These are phyloP conservation scores for Pseudochirops cupreus DNA, from an alignment of 2,797 vertebrate genomes.

Conservation along the genomic window DNA sequence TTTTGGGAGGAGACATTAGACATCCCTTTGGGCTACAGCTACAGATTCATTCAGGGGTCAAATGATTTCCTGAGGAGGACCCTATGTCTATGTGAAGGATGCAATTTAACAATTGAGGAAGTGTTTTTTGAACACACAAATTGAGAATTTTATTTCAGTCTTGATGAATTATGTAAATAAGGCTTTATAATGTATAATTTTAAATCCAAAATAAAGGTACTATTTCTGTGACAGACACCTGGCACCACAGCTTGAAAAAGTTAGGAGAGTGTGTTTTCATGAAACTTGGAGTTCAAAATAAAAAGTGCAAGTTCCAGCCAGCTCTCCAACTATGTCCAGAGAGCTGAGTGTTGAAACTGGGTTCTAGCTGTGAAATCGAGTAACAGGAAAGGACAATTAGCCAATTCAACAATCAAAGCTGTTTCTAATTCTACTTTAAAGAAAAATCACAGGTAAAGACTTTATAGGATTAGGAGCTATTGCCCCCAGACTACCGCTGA, in stretches of 20 bases:
- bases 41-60: background rate
- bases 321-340: constrained; percentile 22
- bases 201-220: constrained; percentile 39
- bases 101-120: background rate
- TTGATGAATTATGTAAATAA: constrained; percentile 47
- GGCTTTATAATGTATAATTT: constrained; percentile 19
- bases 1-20: background rate
- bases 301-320: constrained; percentile 35
- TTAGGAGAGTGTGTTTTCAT: constrained; percentile 46
- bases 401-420: constrained; percentile 6
- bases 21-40: background rate
- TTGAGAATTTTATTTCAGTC: background rate
- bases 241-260: constrained; percentile 39
- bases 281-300: constrained; percentile 27
- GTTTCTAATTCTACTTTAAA: constrained; percentile 34
- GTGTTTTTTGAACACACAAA: constrained; percentile 1
- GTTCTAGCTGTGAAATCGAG: background rate
- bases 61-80: constrained; percentile 38
- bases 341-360: background rate
- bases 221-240: constrained; percentile 28
- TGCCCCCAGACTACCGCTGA: background rate
- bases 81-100: constrained; percentile 15
- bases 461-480: background rate
- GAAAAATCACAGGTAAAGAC: background rate
- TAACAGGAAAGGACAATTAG: constrained; percentile 30